Conservation (phyloP, 2,888 invertebrate genomes). For the Leptinotarsa juncta region DNA sequence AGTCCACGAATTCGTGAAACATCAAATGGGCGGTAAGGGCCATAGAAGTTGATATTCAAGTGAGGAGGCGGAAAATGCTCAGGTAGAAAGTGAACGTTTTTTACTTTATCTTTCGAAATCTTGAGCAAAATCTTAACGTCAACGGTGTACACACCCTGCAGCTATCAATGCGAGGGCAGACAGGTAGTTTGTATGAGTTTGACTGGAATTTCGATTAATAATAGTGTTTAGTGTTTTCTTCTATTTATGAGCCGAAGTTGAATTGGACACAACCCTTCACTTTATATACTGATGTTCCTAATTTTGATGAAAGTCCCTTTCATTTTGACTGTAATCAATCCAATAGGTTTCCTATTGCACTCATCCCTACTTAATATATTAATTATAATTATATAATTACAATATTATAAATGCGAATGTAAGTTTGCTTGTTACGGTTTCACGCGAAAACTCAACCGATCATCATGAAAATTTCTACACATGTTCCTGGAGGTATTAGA, state of each 20-base stretch:
- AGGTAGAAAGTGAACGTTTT: slow-evolving; percentile 18
- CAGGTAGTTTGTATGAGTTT: slow-evolving; percentile 16
- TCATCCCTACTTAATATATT: no score
- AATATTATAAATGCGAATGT: no score
- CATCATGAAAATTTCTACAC: no score
- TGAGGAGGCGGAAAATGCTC: slow-evolving; percentile 19
- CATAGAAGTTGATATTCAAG: slow-evolving; percentile 9
- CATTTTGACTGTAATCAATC: neutral
- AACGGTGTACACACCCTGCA: slow-evolving; percentile 17
- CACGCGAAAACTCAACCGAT: no score
- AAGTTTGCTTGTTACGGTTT: no score
- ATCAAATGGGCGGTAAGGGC: slow-evolving; percentile 12
- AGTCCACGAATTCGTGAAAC: slow-evolving; percentile 15
- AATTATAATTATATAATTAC: no score
- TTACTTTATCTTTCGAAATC: slow-evolving; percentile 19
- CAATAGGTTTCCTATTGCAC: neutral
- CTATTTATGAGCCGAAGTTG: slow-evolving; percentile 2
- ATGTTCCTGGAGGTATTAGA: no score
- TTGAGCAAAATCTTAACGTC: slow-evolving; percentile 17
- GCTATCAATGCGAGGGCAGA: slow-evolving; percentile 20
- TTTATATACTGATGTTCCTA: neutral
- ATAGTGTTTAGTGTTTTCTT: slow-evolving; percentile 9
- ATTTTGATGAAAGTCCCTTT: neutral
- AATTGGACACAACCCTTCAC: slow-evolving; percentile 2
- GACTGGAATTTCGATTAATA: slow-evolving; percentile 20